Evolutionary conservation across 1,140 invertebrate species (phyloP).

Genomic region (Pygmarrhopalites habei): DNA sequence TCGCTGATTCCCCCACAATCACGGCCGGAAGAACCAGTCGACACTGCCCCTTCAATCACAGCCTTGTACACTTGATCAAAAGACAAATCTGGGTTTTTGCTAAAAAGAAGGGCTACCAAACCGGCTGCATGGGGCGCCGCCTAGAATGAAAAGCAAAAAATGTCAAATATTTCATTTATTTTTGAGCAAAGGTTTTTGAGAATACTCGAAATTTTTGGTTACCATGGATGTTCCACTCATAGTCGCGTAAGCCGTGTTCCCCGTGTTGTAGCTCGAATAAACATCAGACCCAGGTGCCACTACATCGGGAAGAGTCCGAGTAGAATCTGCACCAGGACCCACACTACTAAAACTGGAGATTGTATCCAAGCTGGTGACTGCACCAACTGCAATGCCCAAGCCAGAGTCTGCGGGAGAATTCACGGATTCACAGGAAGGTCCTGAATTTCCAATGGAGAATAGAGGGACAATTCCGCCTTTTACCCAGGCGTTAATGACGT

Average conservation of each 20-base stretch:
- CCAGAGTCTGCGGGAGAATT: conserved; percentile 10
- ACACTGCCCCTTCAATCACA: not conserved
- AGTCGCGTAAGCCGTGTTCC: conserved; percentile 5
- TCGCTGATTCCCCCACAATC: conserved; percentile 8
- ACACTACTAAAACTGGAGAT: conserved; percentile 9
- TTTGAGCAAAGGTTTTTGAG: no score
- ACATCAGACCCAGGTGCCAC: conserved; percentile 12
- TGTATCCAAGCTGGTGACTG: conserved; percentile 6
- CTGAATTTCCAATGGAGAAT: conserved; percentile 27
- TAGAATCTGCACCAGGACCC: not conserved
- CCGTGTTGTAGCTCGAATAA: not conserved
- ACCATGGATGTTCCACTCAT: conserved; percentile 11
- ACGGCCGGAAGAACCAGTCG: not conserved
- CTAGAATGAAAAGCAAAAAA: no score
- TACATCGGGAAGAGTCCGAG: not conserved
- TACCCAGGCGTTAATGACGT: conserved; percentile 19
- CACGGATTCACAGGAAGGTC: conserved; percentile 17
- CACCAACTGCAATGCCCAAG: conserved; percentile 13
- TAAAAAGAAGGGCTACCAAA: conserved; percentile 11
- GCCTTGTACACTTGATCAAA: not conserved
- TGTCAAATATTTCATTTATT: no score
- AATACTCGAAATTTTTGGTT: no score
- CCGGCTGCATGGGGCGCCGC: conserved; percentile 22
- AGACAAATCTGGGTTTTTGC: not conserved
- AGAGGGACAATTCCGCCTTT: conserved; percentile 22